phyloP scores from a whole-genome alignment of 2,113 vertebrate genomes.

The Jacana jacana region DNA sequence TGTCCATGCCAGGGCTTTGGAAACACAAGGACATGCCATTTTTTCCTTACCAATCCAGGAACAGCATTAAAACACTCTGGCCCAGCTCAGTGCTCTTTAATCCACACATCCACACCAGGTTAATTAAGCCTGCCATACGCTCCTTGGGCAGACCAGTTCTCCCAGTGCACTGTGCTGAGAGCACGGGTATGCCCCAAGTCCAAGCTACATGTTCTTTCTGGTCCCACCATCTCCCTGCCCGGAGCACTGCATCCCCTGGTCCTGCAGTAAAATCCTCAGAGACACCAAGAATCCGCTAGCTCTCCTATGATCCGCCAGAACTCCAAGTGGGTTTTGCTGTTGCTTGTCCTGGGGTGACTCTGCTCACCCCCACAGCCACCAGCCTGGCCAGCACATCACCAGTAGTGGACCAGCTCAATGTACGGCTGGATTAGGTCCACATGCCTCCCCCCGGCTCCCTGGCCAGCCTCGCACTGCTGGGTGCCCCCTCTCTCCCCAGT shows the following conservation, averaged over 20 bases:
- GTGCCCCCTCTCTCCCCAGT: not conserved
- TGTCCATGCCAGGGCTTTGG: not conserved
- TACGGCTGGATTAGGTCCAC: not conserved
- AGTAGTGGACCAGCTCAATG: not conserved
- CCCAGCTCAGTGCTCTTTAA: not conserved
- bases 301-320: not conserved
- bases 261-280: not conserved
- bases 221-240: not conserved
- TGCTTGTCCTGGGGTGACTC: not conserved
- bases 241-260: rapidly evolving
- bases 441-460: rapidly evolving
- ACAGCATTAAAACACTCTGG: not conserved
- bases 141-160: not conserved
- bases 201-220: not conserved
- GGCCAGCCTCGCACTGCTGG: rapidly evolving
- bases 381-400: not conserved
- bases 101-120: too few relatives aligned
- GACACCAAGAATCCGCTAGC: not conserved
- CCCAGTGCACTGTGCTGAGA: rapidly evolving
- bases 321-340: not conserved
- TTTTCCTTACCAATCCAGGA: not conserved
- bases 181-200: not conserved
- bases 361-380: rapidly evolving
- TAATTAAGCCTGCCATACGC: rapidly evolving
- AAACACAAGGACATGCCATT: not conserved